These are phyloP conservation scores for Tribolium madens DNA, from an alignment of 1,140 invertebrate genomes.

Conservation along the genomic window DNA sequence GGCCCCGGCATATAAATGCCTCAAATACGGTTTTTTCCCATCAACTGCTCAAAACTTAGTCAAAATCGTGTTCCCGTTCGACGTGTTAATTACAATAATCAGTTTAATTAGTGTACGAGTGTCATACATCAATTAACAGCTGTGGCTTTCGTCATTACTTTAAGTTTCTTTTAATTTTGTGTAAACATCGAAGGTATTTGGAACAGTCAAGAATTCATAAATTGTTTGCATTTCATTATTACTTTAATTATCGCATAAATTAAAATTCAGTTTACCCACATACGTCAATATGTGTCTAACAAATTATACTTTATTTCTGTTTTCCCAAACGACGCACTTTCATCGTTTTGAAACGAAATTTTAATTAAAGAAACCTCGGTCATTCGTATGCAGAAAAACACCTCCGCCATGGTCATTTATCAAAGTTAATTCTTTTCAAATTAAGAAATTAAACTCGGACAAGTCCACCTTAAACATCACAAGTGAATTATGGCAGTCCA, in stretches of 20 bases:
- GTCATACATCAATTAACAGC: conserved; percentile 48
- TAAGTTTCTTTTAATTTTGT: conserved; percentile 44
- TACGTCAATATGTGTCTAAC: conserved; percentile 38
- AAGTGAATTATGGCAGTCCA: conserved; percentile 19
- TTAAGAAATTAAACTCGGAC: conserved; percentile 39
- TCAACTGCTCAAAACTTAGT: not conserved
- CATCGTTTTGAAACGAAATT: not conserved
- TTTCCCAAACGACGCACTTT: conserved; percentile 28
- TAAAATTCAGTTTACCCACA: conserved; percentile 39
- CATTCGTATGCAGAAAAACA: conserved; percentile 5
- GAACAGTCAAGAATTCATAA: conserved; percentile 41
- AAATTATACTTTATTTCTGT: conserved; percentile 36
- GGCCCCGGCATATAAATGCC: conserved; percentile 41
- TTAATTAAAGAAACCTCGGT: conserved; percentile 9
- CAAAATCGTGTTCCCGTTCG: conserved; percentile 39
- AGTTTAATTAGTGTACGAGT: conserved; percentile 46
- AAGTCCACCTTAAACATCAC: conserved; percentile 31
- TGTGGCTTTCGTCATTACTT: conserved; percentile 45
- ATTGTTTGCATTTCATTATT: conserved; percentile 43
- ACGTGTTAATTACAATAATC: conserved; percentile 47
- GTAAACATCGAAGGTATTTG: conserved; percentile 36
- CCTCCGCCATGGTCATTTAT: conserved; percentile 23
- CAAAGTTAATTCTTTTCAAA: conserved; percentile 19
- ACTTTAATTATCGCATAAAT: conserved; percentile 42
- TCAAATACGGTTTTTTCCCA: conserved; percentile 14